A percentile compares a stretch with the other conserved stretches of the same genome.
Conservation (phyloP, 2,888 invertebrate species). For the Tridacna gigas region DNA sequence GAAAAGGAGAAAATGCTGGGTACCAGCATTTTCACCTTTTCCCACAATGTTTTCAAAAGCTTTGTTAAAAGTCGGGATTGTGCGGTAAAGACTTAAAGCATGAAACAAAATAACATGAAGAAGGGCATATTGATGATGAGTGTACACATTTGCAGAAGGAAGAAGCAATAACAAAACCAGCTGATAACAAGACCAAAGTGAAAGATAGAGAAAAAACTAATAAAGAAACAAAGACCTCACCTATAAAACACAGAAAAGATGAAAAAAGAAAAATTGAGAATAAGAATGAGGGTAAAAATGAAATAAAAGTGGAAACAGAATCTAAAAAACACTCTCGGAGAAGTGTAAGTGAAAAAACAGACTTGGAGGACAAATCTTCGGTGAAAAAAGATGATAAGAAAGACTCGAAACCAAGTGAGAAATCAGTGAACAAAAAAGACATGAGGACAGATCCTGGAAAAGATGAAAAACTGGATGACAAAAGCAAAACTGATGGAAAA, state of each 20-base stretch:
- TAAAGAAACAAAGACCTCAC: constrained; percentile 8
- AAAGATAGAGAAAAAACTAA: constrained; percentile 46
- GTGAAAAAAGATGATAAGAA: constrained; percentile 48
- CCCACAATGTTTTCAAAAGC: too few species aligned
- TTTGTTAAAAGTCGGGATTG: too few species aligned
- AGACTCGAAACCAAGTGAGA: constrained; percentile 76
- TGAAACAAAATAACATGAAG: too few species aligned
- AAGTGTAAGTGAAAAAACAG: constrained; percentile 19
- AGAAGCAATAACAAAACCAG: constrained; percentile 21
- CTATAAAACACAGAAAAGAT: constrained; percentile 2
- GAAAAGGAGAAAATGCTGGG: too few species aligned
- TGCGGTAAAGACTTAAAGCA: too few species aligned
- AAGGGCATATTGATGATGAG: too few species aligned
- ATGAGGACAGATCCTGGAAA: constrained; percentile 26
- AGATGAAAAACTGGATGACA: constrained; percentile 6
- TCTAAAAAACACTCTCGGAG: constrained; percentile 24
- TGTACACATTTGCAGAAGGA: constrained; percentile 1
- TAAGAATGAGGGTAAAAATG: constrained; percentile 30
- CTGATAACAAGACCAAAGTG: constrained; percentile 46
- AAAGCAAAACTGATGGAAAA: background rate
- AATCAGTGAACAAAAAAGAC: constrained; percentile 38
- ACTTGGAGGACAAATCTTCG: constrained; percentile 33
- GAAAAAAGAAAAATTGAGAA: constrained; percentile 43
- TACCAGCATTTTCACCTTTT: too few species aligned
- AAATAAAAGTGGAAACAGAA: constrained; percentile 30